These are phyloP conservation scores for Macrophya alboannulata DNA, from an alignment of 2,888 invertebrate species.

Conservation along the genomic window DNA sequence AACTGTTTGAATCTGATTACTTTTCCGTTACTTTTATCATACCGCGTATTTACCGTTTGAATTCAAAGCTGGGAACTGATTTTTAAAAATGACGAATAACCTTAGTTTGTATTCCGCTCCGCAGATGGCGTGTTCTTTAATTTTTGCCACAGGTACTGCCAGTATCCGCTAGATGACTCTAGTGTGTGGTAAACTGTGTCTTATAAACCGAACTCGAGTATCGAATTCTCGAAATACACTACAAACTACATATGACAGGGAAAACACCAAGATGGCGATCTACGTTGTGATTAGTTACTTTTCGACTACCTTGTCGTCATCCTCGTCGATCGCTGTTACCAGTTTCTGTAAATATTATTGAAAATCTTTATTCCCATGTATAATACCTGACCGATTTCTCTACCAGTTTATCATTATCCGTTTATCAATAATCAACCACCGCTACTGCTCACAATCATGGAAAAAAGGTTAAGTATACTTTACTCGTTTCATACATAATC, in stretches of 20 bases:
- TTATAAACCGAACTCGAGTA: neutral
- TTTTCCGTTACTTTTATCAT: neutral
- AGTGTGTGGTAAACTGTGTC: neutral
- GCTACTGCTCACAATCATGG: constrained; percentile 19
- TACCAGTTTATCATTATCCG: neutral
- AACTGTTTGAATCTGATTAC: neutral
- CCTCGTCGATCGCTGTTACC: neutral
- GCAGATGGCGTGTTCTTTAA: too few species aligned
- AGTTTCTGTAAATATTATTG: constrained; percentile 6
- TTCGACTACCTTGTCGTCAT: neutral
- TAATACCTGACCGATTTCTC: neutral
- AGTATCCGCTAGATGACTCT: neutral
- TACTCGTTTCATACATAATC: neutral
- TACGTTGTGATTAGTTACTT: constrained; percentile 34
- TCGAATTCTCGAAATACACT: constrained; percentile 11
- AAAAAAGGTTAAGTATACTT: constrained; percentile 48
- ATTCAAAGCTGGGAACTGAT: neutral
- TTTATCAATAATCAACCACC: neutral
- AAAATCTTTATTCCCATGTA: neutral
- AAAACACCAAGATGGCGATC: constrained; percentile 9
- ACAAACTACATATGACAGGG: neutral
- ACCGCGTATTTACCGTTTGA: neutral
- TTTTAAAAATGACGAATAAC: too few species aligned
- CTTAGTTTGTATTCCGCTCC: too few species aligned
- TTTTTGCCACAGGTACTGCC: neutral